Evolutionary conservation across 2,888 invertebrate genomes (phyloP).

Genomic region (Agrotis ipsilon): DNA sequence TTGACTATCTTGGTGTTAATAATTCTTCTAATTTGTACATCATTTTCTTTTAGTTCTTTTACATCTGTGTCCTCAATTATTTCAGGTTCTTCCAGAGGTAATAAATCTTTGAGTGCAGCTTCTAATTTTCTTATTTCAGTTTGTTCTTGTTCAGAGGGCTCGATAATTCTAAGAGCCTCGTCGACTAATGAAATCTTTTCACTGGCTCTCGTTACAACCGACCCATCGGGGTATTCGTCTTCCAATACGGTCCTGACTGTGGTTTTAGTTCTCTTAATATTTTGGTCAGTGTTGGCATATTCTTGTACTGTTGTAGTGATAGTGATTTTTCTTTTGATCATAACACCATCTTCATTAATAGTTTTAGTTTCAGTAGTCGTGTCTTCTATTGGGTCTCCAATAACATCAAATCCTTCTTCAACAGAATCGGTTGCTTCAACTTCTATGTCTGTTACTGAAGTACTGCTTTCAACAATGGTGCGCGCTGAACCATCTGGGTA

Average conservation of each 20-base stretch:
- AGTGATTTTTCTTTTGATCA: slow-evolving; percentile 78
- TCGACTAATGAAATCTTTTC: slow-evolving; percentile 82
- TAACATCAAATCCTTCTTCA: slow-evolving; percentile 72
- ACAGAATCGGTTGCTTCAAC: slow-evolving; percentile 64
- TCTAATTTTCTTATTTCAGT: slow-evolving; percentile 59
- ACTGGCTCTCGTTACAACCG: slow-evolving; percentile 80
- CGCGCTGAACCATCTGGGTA: slow-evolving; percentile 80
- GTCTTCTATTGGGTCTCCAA: slow-evolving; percentile 74
- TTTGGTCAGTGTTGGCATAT: slow-evolving; percentile 69
- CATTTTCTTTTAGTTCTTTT: slow-evolving; percentile 69
- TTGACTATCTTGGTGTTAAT: slow-evolving; percentile 68
- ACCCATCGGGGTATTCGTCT: slow-evolving; percentile 85
- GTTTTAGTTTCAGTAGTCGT: slow-evolving; percentile 71
- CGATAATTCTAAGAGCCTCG: slow-evolving; percentile 65
- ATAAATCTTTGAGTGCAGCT: slow-evolving; percentile 60
- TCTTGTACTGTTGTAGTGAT: slow-evolving; percentile 76
- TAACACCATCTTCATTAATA: slow-evolving; percentile 74
- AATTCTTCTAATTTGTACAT: slow-evolving; percentile 64
- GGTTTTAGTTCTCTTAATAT: slow-evolving; percentile 78
- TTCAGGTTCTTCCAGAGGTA: slow-evolving; percentile 66
- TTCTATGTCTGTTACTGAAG: slow-evolving; percentile 74
- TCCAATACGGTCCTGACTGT: slow-evolving; percentile 79
- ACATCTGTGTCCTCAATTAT: slow-evolving; percentile 62
- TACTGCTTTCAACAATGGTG: slow-evolving; percentile 74
- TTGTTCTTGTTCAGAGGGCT: slow-evolving; percentile 34